Evolutionary conservation across 2,888 invertebrate genomes (phyloP).

Genomic region (Acleris literana): DNA sequence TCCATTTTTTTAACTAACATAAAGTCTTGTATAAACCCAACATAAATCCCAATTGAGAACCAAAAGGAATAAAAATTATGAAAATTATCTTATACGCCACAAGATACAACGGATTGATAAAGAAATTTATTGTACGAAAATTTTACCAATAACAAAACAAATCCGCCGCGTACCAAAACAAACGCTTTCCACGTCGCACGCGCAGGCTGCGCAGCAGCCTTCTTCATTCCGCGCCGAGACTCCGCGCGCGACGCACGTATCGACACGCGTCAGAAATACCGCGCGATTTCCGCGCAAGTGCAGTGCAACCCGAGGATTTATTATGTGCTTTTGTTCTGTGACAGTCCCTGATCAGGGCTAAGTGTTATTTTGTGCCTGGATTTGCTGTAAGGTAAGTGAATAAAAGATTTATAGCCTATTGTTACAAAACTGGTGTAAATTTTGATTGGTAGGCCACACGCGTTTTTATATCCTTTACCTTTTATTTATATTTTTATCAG

Average conservation of each 20-base stretch:
- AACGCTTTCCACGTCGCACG: slow-evolving; percentile 39
- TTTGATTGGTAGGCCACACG: slow-evolving; percentile 45
- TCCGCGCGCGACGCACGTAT: slow-evolving; percentile 75
- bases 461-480: slow-evolving; percentile 31
- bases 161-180: slow-evolving; percentile 25
- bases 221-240: slow-evolving; percentile 73
- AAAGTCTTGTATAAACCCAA: too few relatives aligned
- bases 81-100: too few relatives aligned
- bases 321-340: slow-evolving; percentile 72
- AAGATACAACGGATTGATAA: too few relatives aligned
- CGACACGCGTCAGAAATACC: slow-evolving; percentile 68
- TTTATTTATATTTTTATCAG: slow-evolving; percentile 13
- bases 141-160: slow-evolving; percentile 6
- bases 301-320: slow-evolving; percentile 59
- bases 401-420: slow-evolving; percentile 47
- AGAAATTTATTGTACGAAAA: too few relatives aligned
- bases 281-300: slow-evolving; percentile 55
- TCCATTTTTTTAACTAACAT: too few relatives aligned
- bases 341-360: slow-evolving; percentile 67
- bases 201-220: slow-evolving; percentile 47
- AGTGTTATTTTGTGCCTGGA: slow-evolving; percentile 47
- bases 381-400: slow-evolving; percentile 57
- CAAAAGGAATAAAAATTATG: too few relatives aligned
- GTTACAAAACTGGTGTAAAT: slow-evolving; percentile 51
- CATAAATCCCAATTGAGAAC: too few relatives aligned